Percentiles rank a stretch among this genome's conserved stretches.
Evolutionary conservation across 2,888 invertebrate genomes (phyloP).

Genomic region (Euplagia quadripunctaria): DNA sequence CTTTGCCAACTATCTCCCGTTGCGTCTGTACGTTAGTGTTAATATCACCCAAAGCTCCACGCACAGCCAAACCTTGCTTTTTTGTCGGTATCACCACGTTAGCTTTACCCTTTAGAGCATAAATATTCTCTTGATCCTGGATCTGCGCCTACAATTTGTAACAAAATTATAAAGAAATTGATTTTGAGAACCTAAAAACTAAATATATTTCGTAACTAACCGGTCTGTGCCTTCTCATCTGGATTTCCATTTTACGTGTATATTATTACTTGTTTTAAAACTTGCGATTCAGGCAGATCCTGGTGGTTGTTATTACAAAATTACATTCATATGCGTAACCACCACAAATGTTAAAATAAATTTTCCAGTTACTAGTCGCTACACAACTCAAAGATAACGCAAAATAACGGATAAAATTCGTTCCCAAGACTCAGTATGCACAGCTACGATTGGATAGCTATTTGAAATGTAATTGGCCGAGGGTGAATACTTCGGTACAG

Average conservation of each 20-base stretch:
- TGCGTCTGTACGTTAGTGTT: conserved; percentile 76
- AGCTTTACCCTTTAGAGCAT: conserved; percentile 68
- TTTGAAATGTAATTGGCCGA: conserved; percentile 30
- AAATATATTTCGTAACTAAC: conserved; percentile 59
- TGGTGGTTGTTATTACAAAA: conserved; percentile 11
- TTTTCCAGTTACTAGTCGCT: conserved; percentile 3
- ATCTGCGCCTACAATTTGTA: conserved; percentile 60
- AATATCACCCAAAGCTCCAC: conserved; percentile 80
- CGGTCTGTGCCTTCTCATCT: conserved; percentile 69
- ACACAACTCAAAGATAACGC: conserved; percentile 16
- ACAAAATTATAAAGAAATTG: neutral
- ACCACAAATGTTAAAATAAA: neutral
- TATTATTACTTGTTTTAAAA: conserved; percentile 11
- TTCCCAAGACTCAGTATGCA: conserved; percentile 20
- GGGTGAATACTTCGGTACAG: neutral
- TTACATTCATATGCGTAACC: conserved; percentile 31
- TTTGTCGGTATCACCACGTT: conserved; percentile 65
- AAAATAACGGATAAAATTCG: conserved; percentile 45
- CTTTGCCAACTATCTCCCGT: conserved; percentile 72
- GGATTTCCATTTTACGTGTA: conserved; percentile 67
- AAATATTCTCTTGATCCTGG: conserved; percentile 79
- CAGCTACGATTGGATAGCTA: conserved; percentile 30
- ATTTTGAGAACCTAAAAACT: neutral
- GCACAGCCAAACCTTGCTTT: conserved; percentile 67
- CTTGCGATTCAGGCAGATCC: conserved; percentile 23